Evolutionary conservation across 2,113 vertebrate genomes (phyloP), one percentile per base, ranked within the genome.

Genomic region (Hyperoodon ampullatus): DNA sequence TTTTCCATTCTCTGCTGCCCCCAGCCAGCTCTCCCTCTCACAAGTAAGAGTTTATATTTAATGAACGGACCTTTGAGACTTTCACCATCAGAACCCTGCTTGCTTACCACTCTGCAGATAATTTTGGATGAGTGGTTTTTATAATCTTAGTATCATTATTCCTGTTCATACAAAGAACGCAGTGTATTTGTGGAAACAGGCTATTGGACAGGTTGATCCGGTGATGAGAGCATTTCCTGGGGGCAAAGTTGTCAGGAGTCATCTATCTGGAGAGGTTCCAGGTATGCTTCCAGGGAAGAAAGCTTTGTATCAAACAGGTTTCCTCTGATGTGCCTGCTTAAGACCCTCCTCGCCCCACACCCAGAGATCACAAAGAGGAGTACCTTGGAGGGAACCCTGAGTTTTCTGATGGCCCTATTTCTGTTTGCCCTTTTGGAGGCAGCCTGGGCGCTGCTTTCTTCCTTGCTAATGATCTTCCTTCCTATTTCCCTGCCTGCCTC

Each of bases 101-200:
- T 90, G 66, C 95, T 94, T 89, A 96, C 65, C 75, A 92, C 87
- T 97, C 92, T 97, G 95, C 78, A 98, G 95, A 97, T 97, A 83
- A 95, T 97, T 98, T 93, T 91, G 91, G 88, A 94, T 97, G 94
- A 97, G 92, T 92, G 95, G 92, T 93, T 94, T 91, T 97, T 97
- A 85, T 93, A 86, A 85, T 77, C 93, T 92, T 75, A 93, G 35
- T 58, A n/a, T 97, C 90, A 50, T 94, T 94, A 94, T 66, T 91
- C 44, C 92, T 93, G 42, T 81, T 97, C 78, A 83, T 91, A 90
- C 97, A 87, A 94, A 97, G 90, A 91, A 77, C 42, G 30, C 66
- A 1, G 0, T 16, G 8, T 94, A 74, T 97, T 97, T 97, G 88
- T 97, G 80, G 97, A 95, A 98, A 89, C 89, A 97, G 92, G 30